These are phyloP conservation scores for Caranx ignobilis DNA, from an alignment of 2,113 vertebrate species.

Conservation along the genomic window DNA sequence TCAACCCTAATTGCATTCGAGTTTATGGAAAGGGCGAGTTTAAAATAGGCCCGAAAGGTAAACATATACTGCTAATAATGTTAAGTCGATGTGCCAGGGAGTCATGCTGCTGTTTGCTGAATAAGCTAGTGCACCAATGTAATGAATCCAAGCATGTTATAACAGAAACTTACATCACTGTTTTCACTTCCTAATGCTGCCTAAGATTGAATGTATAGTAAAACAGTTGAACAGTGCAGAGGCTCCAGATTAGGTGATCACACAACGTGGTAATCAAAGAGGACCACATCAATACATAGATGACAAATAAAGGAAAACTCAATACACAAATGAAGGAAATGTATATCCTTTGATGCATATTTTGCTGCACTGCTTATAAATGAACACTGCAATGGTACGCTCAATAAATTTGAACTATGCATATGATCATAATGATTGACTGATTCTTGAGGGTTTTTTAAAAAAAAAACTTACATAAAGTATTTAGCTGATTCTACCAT, in stretches of 20 bases:
- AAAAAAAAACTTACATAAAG: not conserved
- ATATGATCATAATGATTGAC: not conserved
- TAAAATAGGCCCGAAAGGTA: not conserved
- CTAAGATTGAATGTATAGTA: not conserved
- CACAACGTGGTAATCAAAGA: not conserved
- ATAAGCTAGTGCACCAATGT: not conserved
- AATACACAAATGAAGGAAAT: not conserved
- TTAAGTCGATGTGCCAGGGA: not conserved
- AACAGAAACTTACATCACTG: not conserved
- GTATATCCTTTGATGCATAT: not conserved
- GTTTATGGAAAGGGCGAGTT: not conserved
- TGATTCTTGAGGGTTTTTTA: not conserved
- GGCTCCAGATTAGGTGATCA: not conserved
- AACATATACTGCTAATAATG: not conserved
- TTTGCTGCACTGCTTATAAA: not conserved
- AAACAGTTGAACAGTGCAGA: not conserved
- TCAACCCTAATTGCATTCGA: not conserved
- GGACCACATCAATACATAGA: not conserved
- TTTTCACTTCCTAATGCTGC: not conserved
- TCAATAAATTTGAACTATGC: not conserved
- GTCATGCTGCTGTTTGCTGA: not conserved
- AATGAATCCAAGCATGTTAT: not conserved
- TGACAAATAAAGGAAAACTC: not conserved
- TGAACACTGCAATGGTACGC: not conserved
- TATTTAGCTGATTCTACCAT: too few species aligned